A percentile compares a stretch with the other conserved stretches of the same genome.
These are phyloP conservation scores for Haliaeetus leucogaster DNA, from an alignment of 2,113 vertebrate species.

Conservation along the genomic window DNA sequence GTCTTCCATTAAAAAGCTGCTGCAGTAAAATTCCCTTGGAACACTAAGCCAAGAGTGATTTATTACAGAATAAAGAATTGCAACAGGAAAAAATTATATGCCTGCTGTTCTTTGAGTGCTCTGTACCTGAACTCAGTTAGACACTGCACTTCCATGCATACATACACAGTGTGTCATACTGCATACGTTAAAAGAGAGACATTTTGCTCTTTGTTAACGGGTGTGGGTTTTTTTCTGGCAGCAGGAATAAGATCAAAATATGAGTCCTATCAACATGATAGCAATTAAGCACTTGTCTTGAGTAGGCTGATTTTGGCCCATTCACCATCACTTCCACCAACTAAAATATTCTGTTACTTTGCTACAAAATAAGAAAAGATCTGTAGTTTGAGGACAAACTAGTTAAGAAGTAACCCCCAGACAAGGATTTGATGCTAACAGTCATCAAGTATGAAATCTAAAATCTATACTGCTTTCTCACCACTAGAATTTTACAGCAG, in stretches of 20 bases:
- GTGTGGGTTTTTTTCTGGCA: not conserved
- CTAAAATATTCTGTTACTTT: not conserved
- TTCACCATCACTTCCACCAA: not conserved
- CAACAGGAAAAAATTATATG: not conserved
- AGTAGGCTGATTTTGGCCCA: not conserved
- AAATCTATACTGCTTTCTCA: not conserved
- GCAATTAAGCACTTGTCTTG: not conserved
- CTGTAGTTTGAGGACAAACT: not conserved
- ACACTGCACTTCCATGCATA: not conserved
- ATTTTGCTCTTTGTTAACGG: not conserved
- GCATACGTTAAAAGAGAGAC: not conserved
- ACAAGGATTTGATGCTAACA: not conserved
- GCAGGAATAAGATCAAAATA: not conserved
- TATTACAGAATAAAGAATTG: not conserved
- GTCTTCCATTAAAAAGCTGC: not conserved
- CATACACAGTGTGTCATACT: not conserved
- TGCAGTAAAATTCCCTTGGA: not conserved
- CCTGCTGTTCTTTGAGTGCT: not conserved
- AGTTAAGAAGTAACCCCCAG: not conserved
- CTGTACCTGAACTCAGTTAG: not conserved
- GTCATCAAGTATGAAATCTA: not conserved
- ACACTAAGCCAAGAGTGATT: not conserved
- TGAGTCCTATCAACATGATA: not conserved
- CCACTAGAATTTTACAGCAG: not conserved
- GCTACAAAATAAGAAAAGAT: not conserved